Conservation (phyloP, 2,797 vertebrate genomes). For the Ispidina picta region DNA sequence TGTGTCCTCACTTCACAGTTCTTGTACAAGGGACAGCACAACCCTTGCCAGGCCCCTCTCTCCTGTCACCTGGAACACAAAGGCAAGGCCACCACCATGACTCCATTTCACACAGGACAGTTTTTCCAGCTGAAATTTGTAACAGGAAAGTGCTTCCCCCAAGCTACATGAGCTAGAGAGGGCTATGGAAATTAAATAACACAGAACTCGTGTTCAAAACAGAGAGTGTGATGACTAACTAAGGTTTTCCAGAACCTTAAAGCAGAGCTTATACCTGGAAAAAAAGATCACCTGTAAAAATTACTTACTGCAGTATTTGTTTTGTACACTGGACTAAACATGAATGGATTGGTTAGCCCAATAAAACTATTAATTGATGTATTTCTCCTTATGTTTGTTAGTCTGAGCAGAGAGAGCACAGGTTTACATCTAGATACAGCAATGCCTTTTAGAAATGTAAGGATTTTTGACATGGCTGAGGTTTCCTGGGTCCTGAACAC, state of each 20-base stretch:
- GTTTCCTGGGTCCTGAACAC: conserved; percentile 21
- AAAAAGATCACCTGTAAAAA: neutral
- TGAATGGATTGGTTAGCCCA: neutral
- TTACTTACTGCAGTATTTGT: neutral
- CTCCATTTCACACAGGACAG: neutral
- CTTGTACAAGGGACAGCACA: neutral
- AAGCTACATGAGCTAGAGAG: rapidly evolving
- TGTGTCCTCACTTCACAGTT: conserved; percentile 5
- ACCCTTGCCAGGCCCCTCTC: neutral
- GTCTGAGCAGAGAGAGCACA: neutral
- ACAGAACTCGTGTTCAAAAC: neutral
- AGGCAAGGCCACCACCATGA: neutral
- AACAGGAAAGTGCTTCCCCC: neutral
- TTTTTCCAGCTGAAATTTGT: neutral
- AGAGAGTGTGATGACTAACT: neutral
- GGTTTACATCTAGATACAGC: neutral
- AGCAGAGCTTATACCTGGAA: neutral
- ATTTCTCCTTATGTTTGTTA: neutral
- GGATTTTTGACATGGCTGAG: conserved; percentile 27
- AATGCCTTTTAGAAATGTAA: conserved; percentile 6
- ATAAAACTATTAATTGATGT: neutral
- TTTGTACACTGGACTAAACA: neutral
- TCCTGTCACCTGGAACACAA: neutral
- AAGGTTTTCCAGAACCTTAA: neutral
- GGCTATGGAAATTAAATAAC: neutral